Percentiles rank a stretch among this genome's conserved stretches.
Evolutionary conservation across 2,888 invertebrate species (phyloP).

Genomic region (Nomada fabriciana): DNA sequence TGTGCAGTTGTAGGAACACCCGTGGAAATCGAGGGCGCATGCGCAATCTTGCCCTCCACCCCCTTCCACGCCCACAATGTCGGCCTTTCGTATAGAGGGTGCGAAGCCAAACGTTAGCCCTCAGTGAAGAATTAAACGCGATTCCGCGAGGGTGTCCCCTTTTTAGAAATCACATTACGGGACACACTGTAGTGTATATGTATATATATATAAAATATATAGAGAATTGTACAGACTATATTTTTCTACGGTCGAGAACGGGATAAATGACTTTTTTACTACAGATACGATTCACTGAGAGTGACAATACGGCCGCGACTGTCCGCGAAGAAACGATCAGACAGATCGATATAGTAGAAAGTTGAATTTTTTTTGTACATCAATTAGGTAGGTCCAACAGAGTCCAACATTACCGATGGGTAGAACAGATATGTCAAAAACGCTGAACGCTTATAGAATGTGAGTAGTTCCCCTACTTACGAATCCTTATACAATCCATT

Average conservation of each 20-base stretch:
- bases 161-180: slow-evolving; percentile 49
- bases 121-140: slow-evolving; percentile 76
- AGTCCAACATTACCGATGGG: slow-evolving; percentile 80
- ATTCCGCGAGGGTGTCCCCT: slow-evolving; percentile 63
- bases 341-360: slow-evolving; percentile 67
- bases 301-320: slow-evolving; percentile 59
- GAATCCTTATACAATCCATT: slow-evolving; percentile 27
- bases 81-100: slow-evolving; percentile 60
- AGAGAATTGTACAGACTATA: slow-evolving; percentile 53
- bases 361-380: slow-evolving; percentile 60
- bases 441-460: slow-evolving; percentile 95
- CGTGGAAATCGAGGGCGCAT: slow-evolving; percentile 60
- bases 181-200: slow-evolving; percentile 61
- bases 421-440: slow-evolving; percentile 90
- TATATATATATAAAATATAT: slow-evolving; percentile 28
- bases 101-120: slow-evolving; percentile 71
- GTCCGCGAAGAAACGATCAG: slow-evolving; percentile 34
- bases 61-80: slow-evolving; percentile 10
- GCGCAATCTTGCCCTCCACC: slow-evolving; percentile 44
- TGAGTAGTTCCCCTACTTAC: slow-evolving; percentile 86
- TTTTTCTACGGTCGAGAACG: slow-evolving; percentile 69
- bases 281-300: slow-evolving; percentile 44
- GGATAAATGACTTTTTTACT: slow-evolving; percentile 68
- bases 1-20: slow-evolving; percentile 26
- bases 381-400: slow-evolving; percentile 71